These are phyloP conservation scores for Nasonia oneida DNA, from an alignment of 2,888 invertebrate genomes.

Conservation along the genomic window DNA sequence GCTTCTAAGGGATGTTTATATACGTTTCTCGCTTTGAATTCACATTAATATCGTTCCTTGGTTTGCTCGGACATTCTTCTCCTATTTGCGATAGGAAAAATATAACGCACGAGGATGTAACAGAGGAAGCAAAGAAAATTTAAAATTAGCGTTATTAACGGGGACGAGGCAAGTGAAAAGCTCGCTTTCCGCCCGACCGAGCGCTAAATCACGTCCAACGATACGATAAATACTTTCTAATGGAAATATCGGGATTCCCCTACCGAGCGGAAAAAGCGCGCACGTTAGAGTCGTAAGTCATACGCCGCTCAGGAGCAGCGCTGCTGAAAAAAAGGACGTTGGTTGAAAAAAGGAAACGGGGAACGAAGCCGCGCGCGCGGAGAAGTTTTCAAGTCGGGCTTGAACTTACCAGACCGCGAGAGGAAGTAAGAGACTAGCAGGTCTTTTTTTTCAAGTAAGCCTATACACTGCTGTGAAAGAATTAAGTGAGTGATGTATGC, in stretches of 20 bases:
- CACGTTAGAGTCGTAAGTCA: constrained; percentile 60
- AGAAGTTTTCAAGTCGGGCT: constrained; percentile 13
- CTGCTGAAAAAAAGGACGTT: not conserved
- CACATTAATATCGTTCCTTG: too few relatives aligned
- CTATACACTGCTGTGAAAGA: not conserved
- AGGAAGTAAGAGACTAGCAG: not conserved
- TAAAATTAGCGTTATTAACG: constrained; percentile 43
- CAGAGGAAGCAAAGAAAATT: not conserved
- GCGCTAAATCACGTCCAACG: constrained; percentile 55
- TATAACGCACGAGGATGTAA: not conserved
- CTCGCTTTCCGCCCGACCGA: not conserved
- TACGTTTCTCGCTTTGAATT: too few relatives aligned
- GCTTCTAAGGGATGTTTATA: too few relatives aligned
- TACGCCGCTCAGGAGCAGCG: constrained; percentile 38
- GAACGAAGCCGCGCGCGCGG: not conserved
- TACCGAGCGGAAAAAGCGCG: constrained; percentile 46
- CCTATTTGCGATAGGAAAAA: not conserved
- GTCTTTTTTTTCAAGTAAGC: not conserved
- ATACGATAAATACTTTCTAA: constrained; percentile 61
- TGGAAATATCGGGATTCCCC: constrained; percentile 57
- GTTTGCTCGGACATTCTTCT: not conserved
- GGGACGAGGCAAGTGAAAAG: constrained; percentile 13
- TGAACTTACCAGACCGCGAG: not conserved
- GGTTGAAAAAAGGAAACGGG: not conserved
- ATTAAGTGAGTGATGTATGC: not conserved